Evolutionary conservation across 2,113 vertebrate species (phyloP).

Genomic region (Cnemophilus loriae): DNA sequence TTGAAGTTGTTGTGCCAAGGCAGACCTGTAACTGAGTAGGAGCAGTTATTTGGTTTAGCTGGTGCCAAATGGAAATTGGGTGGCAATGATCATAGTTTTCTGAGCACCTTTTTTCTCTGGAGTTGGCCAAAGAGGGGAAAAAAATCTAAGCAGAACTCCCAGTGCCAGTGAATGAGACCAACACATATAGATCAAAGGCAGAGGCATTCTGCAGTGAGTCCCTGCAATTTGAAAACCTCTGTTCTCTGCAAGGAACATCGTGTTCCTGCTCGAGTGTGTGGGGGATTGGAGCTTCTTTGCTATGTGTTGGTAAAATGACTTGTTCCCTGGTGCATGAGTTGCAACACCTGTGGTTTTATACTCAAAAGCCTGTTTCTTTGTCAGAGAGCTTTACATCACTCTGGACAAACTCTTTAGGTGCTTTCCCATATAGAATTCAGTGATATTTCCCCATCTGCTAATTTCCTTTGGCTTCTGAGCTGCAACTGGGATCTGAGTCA

Average conservation of each 20-base stretch:
- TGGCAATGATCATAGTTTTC: neutral
- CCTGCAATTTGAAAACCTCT: neutral
- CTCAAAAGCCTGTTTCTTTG: neutral
- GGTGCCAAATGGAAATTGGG: neutral
- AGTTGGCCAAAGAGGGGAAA: neutral
- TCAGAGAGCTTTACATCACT: neutral
- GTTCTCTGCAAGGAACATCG: neutral
- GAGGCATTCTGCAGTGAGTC: neutral
- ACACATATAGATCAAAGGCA: neutral
- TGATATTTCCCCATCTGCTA: neutral
- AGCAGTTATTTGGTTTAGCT: neutral
- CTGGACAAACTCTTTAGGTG: neutral
- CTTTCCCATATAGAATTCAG: neutral
- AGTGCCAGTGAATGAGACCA: neutral
- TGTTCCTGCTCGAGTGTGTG: accelerated
- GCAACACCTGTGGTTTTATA: neutral
- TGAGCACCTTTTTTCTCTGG: neutral
- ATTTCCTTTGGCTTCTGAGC: neutral
- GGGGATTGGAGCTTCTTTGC: neutral
- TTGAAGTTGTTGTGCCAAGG: neutral
- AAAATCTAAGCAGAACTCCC: neutral
- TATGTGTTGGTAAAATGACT: neutral
- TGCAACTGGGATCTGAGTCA: accelerated
- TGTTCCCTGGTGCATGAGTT: neutral
- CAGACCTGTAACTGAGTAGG: neutral